A percentile compares a stretch with the other conserved stretches of the same genome.
phyloP scores from a whole-genome alignment of 2,797 vertebrate species.

The Phataginus tricuspis region DNA sequence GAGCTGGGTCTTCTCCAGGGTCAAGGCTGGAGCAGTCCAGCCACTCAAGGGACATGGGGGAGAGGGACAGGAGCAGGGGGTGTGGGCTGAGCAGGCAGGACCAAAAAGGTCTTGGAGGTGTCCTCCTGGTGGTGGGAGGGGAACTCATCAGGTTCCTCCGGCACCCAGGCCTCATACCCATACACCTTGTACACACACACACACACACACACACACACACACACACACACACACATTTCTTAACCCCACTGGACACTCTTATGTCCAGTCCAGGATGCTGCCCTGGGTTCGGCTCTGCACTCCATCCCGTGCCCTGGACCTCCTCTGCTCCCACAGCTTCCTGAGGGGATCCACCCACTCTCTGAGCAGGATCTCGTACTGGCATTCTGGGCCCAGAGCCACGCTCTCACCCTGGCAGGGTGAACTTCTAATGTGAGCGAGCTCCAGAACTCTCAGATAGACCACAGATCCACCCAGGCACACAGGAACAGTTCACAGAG shows the following conservation, averaged over 20 bases:
- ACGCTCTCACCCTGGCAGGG: background rate
- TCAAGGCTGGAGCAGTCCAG: background rate
- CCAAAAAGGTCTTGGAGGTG: background rate
- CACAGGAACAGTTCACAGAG: background rate
- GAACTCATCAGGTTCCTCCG: background rate
- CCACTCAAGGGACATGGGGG: background rate
- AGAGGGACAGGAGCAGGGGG: background rate
- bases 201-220: too few species aligned
- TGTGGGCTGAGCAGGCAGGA: background rate
- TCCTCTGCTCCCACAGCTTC: background rate
- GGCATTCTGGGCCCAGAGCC: background rate
- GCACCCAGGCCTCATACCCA: background rate
- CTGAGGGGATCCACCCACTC: fast-evolving
- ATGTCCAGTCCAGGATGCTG: background rate
- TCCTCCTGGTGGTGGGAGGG: background rate
- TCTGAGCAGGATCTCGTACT: background rate
- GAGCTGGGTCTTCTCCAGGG: background rate
- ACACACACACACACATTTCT: background rate
- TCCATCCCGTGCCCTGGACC: background rate
- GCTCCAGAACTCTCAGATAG: background rate
- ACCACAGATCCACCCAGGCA: background rate
- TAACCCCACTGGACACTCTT: background rate
- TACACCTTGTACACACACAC: fast-evolving
- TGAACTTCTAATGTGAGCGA: background rate
- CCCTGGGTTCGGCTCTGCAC: background rate